Evolutionary conservation across 2,113 vertebrate genomes (phyloP), one percentile per base, ranked within the genome.

Genomic region (Sander vitreus): DNA sequence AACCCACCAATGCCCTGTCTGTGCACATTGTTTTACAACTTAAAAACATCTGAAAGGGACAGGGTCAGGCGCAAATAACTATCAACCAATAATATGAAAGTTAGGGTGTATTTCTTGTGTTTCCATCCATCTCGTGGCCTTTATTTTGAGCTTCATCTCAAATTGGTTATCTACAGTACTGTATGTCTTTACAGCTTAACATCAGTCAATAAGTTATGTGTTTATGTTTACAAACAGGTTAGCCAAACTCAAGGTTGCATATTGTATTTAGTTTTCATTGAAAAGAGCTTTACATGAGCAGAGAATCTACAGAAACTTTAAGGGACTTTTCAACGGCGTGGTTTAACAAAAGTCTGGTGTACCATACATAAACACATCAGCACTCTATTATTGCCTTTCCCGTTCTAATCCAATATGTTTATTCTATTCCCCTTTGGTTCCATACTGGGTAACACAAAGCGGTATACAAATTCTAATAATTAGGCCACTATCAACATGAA

Each of bases 381-480:
- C 21, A 10, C 64, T 25, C 50, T 62, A 0, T 1, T 19, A 19
- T 21, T 55, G n/a, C 27, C 39, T 64, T 68, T 54, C 27, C 23
- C 33, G 47, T 55, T 76, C 16, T n/a, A 45, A 63, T 62, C 18
- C 58, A 51, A 48, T 39, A 54, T 65, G 19, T 73, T 51, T 76
- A 2, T 30, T 60, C 23, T 23, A 39, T 43, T 18, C 21, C 70
- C 16, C 33, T 71, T 23, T 47, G 65, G 43, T 63, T 65, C 14
- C 48, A 51, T 14, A 23, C 58, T 30, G 45, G 3, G 71, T 45
- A 53, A 84, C 30, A 85, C 60, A 78, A 79, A 75, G n/a, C n/a
- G 1, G 7, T 25, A 76, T 18, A 58, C 16, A 19, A 68, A 76
- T 33, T 83, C 4, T 9, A 48, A 64, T 83, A 65, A 55, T 62